phyloP scores from a whole-genome alignment of 2,797 vertebrate genomes.

The Zalophus californianus region DNA sequence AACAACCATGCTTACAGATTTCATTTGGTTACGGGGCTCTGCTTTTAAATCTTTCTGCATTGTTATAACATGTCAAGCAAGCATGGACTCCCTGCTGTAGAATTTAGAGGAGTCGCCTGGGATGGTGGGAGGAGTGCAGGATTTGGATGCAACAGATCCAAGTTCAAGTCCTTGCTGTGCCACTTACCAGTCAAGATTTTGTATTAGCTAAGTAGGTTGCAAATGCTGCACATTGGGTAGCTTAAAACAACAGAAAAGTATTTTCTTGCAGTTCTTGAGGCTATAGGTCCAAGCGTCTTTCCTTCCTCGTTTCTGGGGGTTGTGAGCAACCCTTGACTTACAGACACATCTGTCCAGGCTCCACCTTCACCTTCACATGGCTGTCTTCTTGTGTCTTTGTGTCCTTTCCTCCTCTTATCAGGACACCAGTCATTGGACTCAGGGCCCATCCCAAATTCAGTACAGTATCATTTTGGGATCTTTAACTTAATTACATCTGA shows the following conservation, averaged over 20 bases:
- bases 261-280: background rate
- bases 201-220: background rate
- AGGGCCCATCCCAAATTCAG: background rate
- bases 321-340: fast-evolving
- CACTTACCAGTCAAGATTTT: background rate
- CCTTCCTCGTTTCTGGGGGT: background rate
- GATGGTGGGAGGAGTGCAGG: background rate
- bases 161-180: background rate
- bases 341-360: background rate
- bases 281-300: background rate
- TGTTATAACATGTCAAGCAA: background rate
- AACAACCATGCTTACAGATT: background rate
- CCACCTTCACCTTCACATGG: background rate
- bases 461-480: background rate
- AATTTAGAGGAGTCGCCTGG: background rate
- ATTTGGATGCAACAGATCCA: background rate
- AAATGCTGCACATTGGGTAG: background rate
- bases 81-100: background rate
- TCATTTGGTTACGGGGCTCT: background rate
- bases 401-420: background rate
- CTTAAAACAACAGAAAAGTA: background rate
- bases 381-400: background rate
- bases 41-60: background rate
- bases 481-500: background rate
- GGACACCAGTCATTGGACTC: background rate